Conservation (phyloP, 2,888 invertebrate species). For the Protonemura montana region DNA sequence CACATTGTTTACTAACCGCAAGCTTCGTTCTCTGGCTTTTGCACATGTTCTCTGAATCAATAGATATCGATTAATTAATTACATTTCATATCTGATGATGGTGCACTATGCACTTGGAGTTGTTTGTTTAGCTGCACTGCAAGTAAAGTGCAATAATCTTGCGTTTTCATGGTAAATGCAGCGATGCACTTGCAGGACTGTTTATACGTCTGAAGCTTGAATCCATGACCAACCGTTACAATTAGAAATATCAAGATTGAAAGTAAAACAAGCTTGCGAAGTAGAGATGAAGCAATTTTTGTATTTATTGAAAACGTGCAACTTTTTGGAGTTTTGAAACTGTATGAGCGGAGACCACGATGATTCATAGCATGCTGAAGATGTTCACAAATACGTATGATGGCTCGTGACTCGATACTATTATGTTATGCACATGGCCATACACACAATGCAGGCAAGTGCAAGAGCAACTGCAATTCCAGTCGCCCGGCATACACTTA, state of each 20-base stretch:
- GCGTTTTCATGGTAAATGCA: neutral
- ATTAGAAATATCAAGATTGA: neutral
- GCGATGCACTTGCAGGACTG: neutral
- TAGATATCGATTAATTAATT: constrained; percentile 12
- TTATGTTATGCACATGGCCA: neutral
- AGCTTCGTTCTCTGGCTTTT: neutral
- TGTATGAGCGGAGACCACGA: neutral
- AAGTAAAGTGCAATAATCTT: constrained; percentile 12
- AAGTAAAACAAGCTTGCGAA: neutral
- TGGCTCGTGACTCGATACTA: neutral
- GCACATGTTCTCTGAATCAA: constrained; percentile 12
- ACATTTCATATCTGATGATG: constrained; percentile 30
- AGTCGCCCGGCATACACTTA: constrained; percentile 21
- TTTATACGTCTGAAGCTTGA: neutral
- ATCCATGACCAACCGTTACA: neutral
- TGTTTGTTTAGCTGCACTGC: constrained; percentile 23
- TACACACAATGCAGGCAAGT: constrained; percentile 12
- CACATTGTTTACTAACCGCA: neutral
- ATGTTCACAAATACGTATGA: neutral
- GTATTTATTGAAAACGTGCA: too few species aligned
- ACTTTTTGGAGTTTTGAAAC: neutral
- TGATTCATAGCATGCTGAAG: neutral
- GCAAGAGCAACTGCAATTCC: neutral
- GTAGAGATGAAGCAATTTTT: too few species aligned
- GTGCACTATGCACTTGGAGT: constrained; percentile 18